Percentiles rank a stretch among this genome's conserved stretches.
phyloP scores from a whole-genome alignment of 2,797 vertebrate species.

The Pantherophis vulpinus region DNA sequence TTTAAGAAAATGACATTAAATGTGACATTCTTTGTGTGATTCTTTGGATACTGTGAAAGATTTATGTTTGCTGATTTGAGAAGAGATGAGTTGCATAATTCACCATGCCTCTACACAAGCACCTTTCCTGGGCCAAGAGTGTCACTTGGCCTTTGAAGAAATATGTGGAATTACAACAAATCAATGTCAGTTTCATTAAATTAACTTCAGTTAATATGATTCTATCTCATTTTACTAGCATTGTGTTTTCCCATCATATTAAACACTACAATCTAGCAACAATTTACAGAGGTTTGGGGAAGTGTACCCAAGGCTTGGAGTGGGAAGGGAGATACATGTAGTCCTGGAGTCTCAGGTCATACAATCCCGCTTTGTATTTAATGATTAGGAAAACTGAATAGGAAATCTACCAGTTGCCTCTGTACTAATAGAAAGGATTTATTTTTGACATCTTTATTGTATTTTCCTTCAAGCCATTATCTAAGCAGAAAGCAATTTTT shows the following conservation, averaged over 20 bases:
- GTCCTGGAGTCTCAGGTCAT: neutral
- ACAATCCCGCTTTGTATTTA: neutral
- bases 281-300: neutral
- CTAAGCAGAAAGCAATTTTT: neutral
- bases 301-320: neutral
- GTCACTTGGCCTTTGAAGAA: neutral
- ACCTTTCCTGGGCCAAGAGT: neutral
- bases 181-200: neutral
- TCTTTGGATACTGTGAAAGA: constrained; percentile 49
- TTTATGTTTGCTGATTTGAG: constrained; percentile 57
- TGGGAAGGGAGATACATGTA: neutral
- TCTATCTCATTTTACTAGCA: neutral
- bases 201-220: neutral
- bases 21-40: constrained; percentile 22
- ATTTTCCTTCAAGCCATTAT: constrained; percentile 18
- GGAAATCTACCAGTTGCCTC: neutral
- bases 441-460: constrained; percentile 42
- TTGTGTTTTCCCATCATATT: neutral
- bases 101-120: constrained; percentile 24
- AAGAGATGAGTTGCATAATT: constrained; percentile 51
- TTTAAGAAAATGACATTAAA: constrained; percentile 45
- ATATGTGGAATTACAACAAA: neutral
- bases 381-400: neutral
- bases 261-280: neutral
- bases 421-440: constrained; percentile 24